phyloP scores from a whole-genome alignment of 2,797 vertebrate genomes.

The Diglossa cyanea region DNA sequence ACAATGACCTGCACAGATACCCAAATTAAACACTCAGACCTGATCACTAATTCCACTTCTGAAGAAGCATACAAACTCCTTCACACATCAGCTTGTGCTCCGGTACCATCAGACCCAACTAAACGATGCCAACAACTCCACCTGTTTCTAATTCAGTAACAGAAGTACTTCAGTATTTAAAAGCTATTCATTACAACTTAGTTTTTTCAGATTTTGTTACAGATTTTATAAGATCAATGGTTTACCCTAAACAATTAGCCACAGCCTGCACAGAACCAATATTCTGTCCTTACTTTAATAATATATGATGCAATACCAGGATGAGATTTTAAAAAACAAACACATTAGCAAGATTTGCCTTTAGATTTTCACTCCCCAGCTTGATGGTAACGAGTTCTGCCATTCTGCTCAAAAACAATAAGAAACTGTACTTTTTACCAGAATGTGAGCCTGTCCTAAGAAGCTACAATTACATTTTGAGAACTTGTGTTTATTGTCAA shows the following conservation, averaged over 20 bases:
- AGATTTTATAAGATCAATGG: constrained; percentile 62
- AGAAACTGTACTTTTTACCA: neutral
- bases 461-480: neutral
- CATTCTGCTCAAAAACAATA: accelerated
- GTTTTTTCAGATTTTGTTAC: constrained; percentile 55
- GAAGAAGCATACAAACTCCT: neutral
- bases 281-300: constrained; percentile 12
- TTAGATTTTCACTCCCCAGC: neutral
- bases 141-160: constrained; percentile 69
- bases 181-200: constrained; percentile 56
- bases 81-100: constrained; percentile 25
- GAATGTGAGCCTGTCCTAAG: neutral
- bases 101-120: constrained; percentile 28
- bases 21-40: neutral
- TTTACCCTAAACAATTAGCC: constrained; percentile 65
- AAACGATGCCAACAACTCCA: constrained; percentile 61
- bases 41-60: neutral
- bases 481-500: neutral
- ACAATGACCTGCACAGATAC: neutral
- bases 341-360: neutral
- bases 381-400: neutral
- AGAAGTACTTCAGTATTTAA: constrained; percentile 61
- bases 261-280: constrained; percentile 56
- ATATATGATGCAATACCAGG: constrained; percentile 9
- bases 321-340: neutral